Conservation (phyloP, 2,888 invertebrate genomes). For the Augochlorella aurata region DNA sequence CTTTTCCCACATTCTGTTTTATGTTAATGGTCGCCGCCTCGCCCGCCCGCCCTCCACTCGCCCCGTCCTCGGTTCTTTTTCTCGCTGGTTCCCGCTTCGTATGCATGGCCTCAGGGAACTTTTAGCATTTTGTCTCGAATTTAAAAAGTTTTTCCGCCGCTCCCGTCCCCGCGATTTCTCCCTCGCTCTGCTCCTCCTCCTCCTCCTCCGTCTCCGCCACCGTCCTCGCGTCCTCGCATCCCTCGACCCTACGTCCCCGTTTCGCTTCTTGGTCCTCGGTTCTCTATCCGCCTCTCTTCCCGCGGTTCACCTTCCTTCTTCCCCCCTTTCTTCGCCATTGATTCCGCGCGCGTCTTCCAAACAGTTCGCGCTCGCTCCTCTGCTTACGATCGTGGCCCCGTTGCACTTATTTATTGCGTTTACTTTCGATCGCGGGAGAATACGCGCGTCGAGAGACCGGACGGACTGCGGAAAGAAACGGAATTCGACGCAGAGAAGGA, state of each 20-base stretch:
- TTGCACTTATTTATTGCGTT: slow-evolving; percentile 14
- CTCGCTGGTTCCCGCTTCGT: slow-evolving; percentile 69
- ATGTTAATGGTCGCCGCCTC: slow-evolving; percentile 77
- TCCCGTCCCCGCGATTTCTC: slow-evolving; percentile 28
- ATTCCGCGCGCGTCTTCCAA: slow-evolving; percentile 27
- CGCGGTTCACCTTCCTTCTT: slow-evolving; percentile 12
- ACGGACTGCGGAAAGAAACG: too few relatives aligned
- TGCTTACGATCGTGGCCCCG: slow-evolving; percentile 22
- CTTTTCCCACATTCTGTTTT: slow-evolving; percentile 73
- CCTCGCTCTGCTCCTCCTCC: too few relatives aligned
- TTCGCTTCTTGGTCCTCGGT: not conserved
- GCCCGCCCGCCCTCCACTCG: slow-evolving; percentile 41
- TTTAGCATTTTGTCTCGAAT: slow-evolving; percentile 79
- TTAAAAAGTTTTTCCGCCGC: slow-evolving; percentile 76
- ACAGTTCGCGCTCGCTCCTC: slow-evolving; percentile 41
- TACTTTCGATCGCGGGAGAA: not conserved
- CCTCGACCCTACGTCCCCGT: slow-evolving; percentile 4
- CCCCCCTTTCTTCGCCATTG: slow-evolving; percentile 26
- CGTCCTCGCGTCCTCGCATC: not conserved
- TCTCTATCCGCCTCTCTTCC: slow-evolving; percentile 13
- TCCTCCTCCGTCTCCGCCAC: not conserved
- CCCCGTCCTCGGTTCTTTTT: slow-evolving; percentile 58
- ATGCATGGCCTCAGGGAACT: slow-evolving; percentile 78
- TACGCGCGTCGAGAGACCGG: too few relatives aligned
- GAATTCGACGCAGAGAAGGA: not conserved